These are phyloP conservation scores for Oryzias sinensis DNA, from an alignment of 2,797 vertebrate species.

Conservation along the genomic window DNA sequence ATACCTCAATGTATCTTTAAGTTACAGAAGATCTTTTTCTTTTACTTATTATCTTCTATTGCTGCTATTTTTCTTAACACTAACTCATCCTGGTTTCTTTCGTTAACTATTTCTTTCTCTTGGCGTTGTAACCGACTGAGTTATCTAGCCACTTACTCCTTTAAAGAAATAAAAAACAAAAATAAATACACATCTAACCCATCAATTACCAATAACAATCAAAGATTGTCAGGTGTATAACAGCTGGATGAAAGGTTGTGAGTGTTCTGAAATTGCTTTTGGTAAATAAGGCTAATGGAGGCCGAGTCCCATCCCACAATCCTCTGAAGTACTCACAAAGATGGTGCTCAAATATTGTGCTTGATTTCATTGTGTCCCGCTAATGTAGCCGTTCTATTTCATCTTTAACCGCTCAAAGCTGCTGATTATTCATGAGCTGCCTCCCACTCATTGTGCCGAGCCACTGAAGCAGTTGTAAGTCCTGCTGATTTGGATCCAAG, in stretches of 20 bases:
- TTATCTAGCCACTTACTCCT: no score
- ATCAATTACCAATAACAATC: not conserved
- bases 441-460: constrained; percentile 35
- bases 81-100: no score
- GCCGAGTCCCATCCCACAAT: constrained; percentile 27
- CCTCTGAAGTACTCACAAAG: constrained; percentile 1
- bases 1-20: no score
- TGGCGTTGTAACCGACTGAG: no score
- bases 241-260: not conserved
- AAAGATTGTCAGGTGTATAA: not conserved
- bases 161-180: no score
- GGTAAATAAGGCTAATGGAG: constrained; percentile 36
- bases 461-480: constrained; percentile 44
- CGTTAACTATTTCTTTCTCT: no score
- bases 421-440: constrained; percentile 49
- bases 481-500: constrained; percentile 40
- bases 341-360: constrained; percentile 26
- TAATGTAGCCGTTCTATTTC: constrained; percentile 39
- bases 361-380: constrained; percentile 25
- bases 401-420: constrained; percentile 40
- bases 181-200: constrained; percentile 5
- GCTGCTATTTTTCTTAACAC: no score
- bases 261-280: constrained; percentile 5
- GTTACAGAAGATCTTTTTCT: no score
- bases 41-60: no score